A percentile compares a stretch with the other conserved stretches of the same genome.
phyloP scores from a whole-genome alignment of 2,113 vertebrate genomes.

The Hippocampus zosterae region DNA sequence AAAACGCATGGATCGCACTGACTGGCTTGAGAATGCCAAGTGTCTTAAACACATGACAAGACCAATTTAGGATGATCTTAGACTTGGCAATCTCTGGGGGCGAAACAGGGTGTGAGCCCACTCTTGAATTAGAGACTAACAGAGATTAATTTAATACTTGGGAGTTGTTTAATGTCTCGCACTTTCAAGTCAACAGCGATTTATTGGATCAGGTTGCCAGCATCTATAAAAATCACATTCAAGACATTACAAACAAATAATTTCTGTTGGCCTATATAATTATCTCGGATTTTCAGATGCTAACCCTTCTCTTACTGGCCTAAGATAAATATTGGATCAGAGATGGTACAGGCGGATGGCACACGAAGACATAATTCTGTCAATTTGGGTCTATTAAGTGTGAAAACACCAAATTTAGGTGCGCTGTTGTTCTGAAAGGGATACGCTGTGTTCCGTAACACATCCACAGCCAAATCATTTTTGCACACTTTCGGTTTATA shows the following conservation, averaged over 20 bases:
- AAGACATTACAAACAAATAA: slow-evolving; percentile 67
- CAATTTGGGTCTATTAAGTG: slow-evolving; percentile 59
- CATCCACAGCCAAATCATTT: slow-evolving; percentile 1
- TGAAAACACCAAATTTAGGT: slow-evolving; percentile 56
- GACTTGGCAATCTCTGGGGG: slow-evolving; percentile 69
- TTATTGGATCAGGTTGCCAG: slow-evolving; percentile 74
- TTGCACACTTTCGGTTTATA: background rate
- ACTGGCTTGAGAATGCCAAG: slow-evolving; percentile 66
- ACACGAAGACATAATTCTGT: slow-evolving; percentile 65
- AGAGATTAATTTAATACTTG: slow-evolving; percentile 75
- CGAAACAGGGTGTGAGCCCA: slow-evolving; percentile 69
- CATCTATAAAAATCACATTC: slow-evolving; percentile 73
- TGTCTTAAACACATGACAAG: slow-evolving; percentile 76
- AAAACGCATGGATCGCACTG: slow-evolving; percentile 42
- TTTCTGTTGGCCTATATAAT: slow-evolving; percentile 72
- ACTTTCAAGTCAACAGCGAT: slow-evolving; percentile 70
- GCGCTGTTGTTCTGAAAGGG: slow-evolving; percentile 47
- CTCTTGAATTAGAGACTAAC: slow-evolving; percentile 72
- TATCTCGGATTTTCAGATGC: slow-evolving; percentile 74
- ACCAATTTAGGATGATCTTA: slow-evolving; percentile 75
- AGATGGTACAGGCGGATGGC: slow-evolving; percentile 63
- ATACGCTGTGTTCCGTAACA: slow-evolving; percentile 21
- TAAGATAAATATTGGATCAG: slow-evolving; percentile 61
- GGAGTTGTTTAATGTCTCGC: slow-evolving; percentile 67
- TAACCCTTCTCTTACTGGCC: slow-evolving; percentile 58